Percentiles rank a stretch among this genome's conserved stretches.
phyloP scores from a whole-genome alignment of 2,797 vertebrate species.

The Pseudocheirus occidentalis region DNA sequence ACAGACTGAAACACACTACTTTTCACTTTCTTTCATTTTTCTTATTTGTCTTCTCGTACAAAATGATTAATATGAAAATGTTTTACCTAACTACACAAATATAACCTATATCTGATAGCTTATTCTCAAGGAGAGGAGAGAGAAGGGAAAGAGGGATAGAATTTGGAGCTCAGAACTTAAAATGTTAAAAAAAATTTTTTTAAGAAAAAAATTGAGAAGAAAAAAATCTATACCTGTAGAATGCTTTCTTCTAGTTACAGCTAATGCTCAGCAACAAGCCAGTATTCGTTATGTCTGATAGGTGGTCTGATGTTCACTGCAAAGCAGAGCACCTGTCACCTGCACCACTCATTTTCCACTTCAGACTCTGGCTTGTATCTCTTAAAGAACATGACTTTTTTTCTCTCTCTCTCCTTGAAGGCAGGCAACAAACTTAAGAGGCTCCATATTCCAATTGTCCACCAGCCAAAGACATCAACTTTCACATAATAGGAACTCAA shows the following conservation, averaged over 20 bases:
- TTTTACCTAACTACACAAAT: background rate
- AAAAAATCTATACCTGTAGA: constrained; percentile 16
- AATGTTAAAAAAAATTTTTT: background rate
- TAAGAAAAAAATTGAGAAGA: background rate
- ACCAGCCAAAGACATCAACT: background rate
- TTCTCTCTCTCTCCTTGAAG: background rate
- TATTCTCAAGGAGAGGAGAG: background rate
- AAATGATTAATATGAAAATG: background rate
- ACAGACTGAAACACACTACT: background rate
- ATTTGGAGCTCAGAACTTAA: background rate
- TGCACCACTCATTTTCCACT: background rate
- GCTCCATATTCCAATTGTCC: background rate
- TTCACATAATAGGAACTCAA: background rate
- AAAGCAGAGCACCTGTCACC: background rate
- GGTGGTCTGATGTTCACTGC: background rate
- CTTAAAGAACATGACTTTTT: background rate
- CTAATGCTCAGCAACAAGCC: background rate
- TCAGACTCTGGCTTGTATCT: background rate
- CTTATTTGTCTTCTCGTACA: background rate
- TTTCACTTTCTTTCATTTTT: background rate
- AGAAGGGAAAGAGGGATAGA: background rate
- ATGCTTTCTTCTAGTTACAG: background rate
- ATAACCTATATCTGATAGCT: background rate
- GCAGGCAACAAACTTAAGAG: background rate
- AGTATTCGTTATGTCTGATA: background rate